Conservation (phyloP, 2,113 vertebrate genomes). For the Podiceps cristatus region DNA sequence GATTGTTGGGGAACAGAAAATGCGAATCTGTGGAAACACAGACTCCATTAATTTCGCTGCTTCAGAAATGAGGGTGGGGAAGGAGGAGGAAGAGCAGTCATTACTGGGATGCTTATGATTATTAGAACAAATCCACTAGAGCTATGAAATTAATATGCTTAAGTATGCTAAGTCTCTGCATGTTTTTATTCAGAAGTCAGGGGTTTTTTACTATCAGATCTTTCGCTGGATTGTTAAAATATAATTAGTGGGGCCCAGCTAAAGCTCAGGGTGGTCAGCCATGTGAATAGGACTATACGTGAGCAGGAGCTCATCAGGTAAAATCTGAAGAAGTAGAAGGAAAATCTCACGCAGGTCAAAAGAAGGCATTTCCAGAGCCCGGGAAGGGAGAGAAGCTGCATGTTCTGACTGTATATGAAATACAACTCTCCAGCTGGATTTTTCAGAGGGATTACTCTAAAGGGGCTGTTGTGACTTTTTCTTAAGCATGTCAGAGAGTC, state of each 20-base stretch:
- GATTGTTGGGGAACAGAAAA: neutral
- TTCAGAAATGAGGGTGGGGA: neutral
- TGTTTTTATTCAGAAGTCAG: neutral
- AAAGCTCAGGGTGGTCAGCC: neutral
- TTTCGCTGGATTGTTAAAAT: constrained; percentile 1
- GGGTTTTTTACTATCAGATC: neutral
- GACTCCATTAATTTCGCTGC: neutral
- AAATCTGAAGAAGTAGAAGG: neutral
- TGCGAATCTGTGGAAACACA: neutral
- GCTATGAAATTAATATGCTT: neutral
- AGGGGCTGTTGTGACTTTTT: neutral
- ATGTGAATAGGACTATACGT: neutral
- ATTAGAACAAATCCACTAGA: neutral
- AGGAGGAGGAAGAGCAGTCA: neutral
- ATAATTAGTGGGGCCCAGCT: neutral
- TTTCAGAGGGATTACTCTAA: neutral
- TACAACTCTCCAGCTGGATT: neutral
- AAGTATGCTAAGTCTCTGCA: neutral
- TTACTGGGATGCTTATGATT: neutral
- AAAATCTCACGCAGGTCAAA: neutral
- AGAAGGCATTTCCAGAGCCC: neutral
- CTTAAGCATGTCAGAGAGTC: neutral
- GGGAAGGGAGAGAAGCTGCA: neutral
- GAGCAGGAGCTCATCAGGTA: neutral
- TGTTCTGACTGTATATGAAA: neutral